Evolutionary conservation across 2,113 vertebrate species (phyloP).

Genomic region (Crotophaga sulcirostris): DNA sequence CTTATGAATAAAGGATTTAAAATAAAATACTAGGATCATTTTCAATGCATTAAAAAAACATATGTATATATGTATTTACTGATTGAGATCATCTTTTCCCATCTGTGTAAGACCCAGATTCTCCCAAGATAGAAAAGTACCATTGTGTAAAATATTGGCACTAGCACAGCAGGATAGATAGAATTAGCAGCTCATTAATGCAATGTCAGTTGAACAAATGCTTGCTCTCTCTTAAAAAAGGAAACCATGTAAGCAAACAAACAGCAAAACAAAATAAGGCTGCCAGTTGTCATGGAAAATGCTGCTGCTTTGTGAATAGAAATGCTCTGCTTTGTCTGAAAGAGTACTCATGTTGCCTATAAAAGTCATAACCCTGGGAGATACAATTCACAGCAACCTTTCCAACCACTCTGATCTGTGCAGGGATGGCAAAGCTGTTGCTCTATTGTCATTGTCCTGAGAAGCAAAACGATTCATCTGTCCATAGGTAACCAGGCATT

Average conservation of each 20-base stretch:
- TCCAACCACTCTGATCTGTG: background rate
- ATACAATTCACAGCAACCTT: background rate
- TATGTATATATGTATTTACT: background rate
- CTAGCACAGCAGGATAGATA: background rate
- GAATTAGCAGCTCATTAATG: conserved; percentile 34
- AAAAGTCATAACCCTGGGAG: background rate
- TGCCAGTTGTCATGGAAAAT: background rate
- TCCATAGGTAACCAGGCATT: background rate
- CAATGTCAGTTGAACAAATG: conserved; percentile 8
- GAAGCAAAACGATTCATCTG: background rate
- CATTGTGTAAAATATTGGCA: background rate
- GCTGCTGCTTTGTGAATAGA: background rate
- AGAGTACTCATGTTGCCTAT: background rate
- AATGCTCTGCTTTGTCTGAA: background rate
- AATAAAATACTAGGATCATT: background rate
- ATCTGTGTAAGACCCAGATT: background rate
- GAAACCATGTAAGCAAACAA: background rate
- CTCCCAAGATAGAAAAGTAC: background rate
- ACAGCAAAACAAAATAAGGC: background rate
- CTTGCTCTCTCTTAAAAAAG: background rate
- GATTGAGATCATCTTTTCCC: background rate
- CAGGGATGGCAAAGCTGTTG: background rate
- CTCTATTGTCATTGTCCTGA: background rate
- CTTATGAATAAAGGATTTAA: background rate
- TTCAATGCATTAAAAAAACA: background rate